These are phyloP conservation scores for Peromyscus californicus DNA, from an alignment of 2,113 vertebrate species.

Conservation along the genomic window DNA sequence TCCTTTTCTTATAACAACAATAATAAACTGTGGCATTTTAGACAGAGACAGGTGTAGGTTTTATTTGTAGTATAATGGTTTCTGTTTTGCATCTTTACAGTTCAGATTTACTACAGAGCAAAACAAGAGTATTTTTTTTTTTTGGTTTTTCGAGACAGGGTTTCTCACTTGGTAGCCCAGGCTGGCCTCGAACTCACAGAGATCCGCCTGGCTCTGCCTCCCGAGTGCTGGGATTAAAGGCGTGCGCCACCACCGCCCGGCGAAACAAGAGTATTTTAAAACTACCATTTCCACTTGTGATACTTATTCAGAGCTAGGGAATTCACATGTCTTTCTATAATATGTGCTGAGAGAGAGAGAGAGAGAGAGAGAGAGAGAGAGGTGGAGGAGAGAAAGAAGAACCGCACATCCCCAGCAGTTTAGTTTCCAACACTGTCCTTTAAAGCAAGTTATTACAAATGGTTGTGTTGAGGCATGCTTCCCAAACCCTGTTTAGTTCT, in stretches of 20 bases:
- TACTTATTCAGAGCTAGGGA: conserved; percentile 29
- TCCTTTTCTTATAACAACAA: conserved; percentile 66
- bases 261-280: conserved; percentile 33
- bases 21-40: conserved; percentile 72
- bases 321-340: conserved; percentile 35
- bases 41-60: conserved; percentile 54
- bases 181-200: too few relatives aligned
- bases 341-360: neutral
- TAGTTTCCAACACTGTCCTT: neutral
- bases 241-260: too few relatives aligned
- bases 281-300: conserved; percentile 49
- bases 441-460: conserved; percentile 31
- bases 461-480: neutral
- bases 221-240: too few relatives aligned
- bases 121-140: conserved; percentile 20
- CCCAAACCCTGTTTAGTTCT: conserved; percentile 61
- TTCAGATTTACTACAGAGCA: conserved; percentile 58
- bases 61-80: conserved; percentile 75
- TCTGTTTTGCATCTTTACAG: conserved; percentile 55
- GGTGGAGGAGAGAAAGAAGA: neutral
- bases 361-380: neutral
- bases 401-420: neutral
- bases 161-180: too few relatives aligned
- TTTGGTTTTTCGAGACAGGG: too few relatives aligned
- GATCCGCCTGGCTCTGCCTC: too few relatives aligned